Evolutionary conservation across 2,888 invertebrate species (phyloP).

Genomic region (Drosophila neonasuta): DNA sequence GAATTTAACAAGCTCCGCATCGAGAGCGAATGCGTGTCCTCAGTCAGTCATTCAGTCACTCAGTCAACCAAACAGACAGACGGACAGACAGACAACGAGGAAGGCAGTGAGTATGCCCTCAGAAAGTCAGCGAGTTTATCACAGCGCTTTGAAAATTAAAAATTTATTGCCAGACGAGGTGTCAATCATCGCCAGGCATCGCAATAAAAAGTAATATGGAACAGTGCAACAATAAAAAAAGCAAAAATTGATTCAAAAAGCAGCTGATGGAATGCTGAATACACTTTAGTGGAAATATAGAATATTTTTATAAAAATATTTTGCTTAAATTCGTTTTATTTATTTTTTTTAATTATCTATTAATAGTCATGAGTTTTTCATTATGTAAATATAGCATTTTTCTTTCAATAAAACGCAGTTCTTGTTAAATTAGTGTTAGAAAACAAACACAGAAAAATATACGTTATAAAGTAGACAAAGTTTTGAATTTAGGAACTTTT

Average conservation of each 20-base stretch:
- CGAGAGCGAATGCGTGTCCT: constrained; percentile 27
- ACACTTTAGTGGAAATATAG: constrained; percentile 10
- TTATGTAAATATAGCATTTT: too few relatives aligned
- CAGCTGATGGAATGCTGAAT: constrained; percentile 16
- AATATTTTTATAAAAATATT: not conserved
- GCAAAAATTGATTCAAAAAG: not conserved
- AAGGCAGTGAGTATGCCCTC: constrained; percentile 2
- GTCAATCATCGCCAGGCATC: constrained; percentile 70
- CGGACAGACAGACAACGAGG: not conserved
- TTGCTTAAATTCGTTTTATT: too few relatives aligned
- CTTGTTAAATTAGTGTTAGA: too few relatives aligned
- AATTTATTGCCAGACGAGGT: constrained; percentile 80
- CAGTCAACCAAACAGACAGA: constrained; percentile 7
- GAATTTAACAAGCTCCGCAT: constrained; percentile 72
- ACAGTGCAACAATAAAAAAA: constrained; percentile 28
- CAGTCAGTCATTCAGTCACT: constrained; percentile 24
- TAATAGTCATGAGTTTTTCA: too few relatives aligned
- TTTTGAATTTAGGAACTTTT: too few relatives aligned
- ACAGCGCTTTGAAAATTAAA: constrained; percentile 78
- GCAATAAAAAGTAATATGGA: constrained; percentile 56
- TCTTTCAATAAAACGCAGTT: too few relatives aligned
- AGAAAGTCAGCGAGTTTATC: constrained; percentile 46
- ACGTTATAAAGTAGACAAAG: too few relatives aligned
- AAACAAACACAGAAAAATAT: too few relatives aligned
- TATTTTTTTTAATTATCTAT: too few relatives aligned